These are phyloP conservation scores for Agonopterix heracliana DNA, from an alignment of 2,888 invertebrate genomes.

Conservation along the genomic window DNA sequence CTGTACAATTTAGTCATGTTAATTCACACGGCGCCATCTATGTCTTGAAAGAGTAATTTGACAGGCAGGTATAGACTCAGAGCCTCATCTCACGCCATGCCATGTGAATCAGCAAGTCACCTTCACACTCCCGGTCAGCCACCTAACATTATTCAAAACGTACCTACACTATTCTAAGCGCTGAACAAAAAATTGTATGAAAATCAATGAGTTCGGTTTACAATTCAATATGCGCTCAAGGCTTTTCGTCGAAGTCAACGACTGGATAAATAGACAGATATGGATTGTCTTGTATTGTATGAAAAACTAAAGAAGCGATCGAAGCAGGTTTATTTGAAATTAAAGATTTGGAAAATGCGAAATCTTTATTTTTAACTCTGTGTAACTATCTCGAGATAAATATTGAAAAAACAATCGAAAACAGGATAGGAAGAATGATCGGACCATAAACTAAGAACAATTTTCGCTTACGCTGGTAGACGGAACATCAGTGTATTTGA, in stretches of 20 bases:
- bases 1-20: too few relatives aligned
- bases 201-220: constrained; percentile 22
- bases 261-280: constrained; percentile 17
- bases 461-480: too few relatives aligned
- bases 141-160: neutral
- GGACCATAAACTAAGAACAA: too few relatives aligned
- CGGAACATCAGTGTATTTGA: too few relatives aligned
- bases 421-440: too few relatives aligned
- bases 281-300: neutral
- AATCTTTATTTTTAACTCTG: neutral
- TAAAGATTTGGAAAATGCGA: neutral
- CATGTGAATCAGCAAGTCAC: constrained; percentile 45
- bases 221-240: constrained; percentile 39
- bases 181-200: constrained; percentile 12
- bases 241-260: constrained; percentile 31
- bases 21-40: too few relatives aligned
- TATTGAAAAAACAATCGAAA: too few relatives aligned
- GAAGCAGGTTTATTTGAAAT: too few relatives aligned
- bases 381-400: too few relatives aligned
- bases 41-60: too few relatives aligned
- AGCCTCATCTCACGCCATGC: constrained; percentile 7
- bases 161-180: neutral
- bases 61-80: neutral
- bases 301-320: too few relatives aligned
- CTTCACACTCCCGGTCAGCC: constrained; percentile 32